These are phyloP conservation scores for Leptinotarsa texana DNA, from an alignment of 1,140 invertebrate species.

Conservation along the genomic window DNA sequence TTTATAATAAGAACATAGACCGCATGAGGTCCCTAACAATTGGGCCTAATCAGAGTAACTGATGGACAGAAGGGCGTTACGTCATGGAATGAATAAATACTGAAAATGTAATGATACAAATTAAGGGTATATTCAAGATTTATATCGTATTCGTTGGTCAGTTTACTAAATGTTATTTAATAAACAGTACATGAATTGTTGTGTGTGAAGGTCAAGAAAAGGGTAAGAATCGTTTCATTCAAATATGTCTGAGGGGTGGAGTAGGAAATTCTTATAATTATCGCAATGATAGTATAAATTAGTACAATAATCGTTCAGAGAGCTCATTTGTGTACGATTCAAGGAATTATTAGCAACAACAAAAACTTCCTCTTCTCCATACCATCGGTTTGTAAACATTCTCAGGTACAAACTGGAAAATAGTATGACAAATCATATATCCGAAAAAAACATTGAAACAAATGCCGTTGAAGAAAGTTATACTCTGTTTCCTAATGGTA, in stretches of 20 bases:
- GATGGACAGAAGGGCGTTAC: conserved; percentile 34
- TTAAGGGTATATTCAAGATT: conserved; percentile 25
- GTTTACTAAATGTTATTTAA: neutral
- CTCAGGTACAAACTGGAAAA: no score
- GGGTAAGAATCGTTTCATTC: neutral
- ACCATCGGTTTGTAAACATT: no score
- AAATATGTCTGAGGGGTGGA: neutral
- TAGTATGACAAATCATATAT: no score
- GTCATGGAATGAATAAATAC: neutral
- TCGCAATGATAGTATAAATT: no score
- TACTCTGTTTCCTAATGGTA: no score
- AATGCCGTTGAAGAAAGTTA: no score
- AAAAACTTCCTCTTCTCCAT: no score
- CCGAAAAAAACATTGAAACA: no score
- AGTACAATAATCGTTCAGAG: no score
- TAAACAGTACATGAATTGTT: neutral
- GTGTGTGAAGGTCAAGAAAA: neutral
- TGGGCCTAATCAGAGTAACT: conserved; percentile 40
- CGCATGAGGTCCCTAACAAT: conserved; percentile 38
- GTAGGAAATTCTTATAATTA: no score
- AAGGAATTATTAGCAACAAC: no score
- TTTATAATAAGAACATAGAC: conserved; percentile 27
- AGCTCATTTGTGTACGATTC: no score
- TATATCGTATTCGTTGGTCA: conserved; percentile 6
- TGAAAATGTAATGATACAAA: conserved; percentile 9